These are phyloP conservation scores for Rhodeus uyekii DNA, from an alignment of 2,797 vertebrate species.

Conservation along the genomic window DNA sequence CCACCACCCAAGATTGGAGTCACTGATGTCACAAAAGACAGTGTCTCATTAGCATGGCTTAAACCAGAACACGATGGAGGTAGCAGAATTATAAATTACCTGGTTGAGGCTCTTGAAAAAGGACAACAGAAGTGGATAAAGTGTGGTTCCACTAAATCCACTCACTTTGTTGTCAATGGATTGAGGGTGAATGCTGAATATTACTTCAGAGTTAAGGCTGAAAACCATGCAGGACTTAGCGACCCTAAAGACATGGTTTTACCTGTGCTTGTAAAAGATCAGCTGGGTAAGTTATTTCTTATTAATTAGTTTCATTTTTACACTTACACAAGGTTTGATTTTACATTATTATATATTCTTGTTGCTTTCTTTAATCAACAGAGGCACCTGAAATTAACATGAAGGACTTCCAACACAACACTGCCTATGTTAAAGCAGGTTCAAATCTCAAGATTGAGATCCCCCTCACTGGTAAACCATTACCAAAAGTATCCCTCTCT, in stretches of 20 bases:
- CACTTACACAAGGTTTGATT: background rate
- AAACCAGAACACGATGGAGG: conserved; percentile 98
- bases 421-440: conserved; percentile 89
- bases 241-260: conserved; percentile 89
- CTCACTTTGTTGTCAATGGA: conserved; percentile 84
- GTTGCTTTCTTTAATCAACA: conserved; percentile 62
- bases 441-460: conserved; percentile 97
- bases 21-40: conserved; percentile 89
- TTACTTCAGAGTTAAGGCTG: conserved; percentile 94
- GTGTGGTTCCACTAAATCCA: conserved; percentile 88
- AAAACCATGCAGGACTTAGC: conserved; percentile 95
- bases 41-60: conserved; percentile 88
- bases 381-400: conserved; percentile 94
- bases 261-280: conserved; percentile 92
- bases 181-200: conserved; percentile 93
- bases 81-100: conserved; percentile 90
- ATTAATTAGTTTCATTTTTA: background rate
- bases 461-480: conserved; percentile 87
- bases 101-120: conserved; percentile 92
- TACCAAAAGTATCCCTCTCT: conserved; percentile 90
- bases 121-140: conserved; percentile 96
- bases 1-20: conserved; percentile 92
- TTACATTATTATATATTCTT: background rate
- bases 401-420: conserved; percentile 93
- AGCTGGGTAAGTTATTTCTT: conserved; percentile 81